phyloP scores from a whole-genome alignment of 2,113 vertebrate species.

The Sylvietta virens region DNA sequence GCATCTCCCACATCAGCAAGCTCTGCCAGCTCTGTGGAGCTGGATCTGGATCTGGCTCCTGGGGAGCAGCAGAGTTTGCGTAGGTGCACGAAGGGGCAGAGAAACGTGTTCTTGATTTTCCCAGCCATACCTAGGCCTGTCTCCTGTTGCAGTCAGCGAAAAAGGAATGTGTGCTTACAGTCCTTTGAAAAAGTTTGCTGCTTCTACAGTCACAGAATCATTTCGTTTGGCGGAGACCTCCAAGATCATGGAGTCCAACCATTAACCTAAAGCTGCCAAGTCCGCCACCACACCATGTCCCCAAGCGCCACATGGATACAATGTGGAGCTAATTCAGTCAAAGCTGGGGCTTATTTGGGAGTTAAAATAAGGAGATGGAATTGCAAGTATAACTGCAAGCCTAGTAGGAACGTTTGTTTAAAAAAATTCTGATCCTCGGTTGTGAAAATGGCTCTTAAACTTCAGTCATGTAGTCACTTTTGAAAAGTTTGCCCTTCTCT shows the following conservation, averaged over 20 bases:
- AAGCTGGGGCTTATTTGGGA: not conserved
- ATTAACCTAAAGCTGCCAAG: not conserved
- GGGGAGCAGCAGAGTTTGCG: not conserved
- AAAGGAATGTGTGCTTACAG: not conserved
- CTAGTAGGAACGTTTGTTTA: not conserved
- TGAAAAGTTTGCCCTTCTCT: not conserved
- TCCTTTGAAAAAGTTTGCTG: not conserved
- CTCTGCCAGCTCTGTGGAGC: not conserved
- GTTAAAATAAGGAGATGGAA: not conserved
- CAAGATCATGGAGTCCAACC: not conserved
- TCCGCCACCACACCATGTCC: not conserved
- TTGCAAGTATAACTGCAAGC: not conserved
- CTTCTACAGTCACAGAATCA: not conserved
- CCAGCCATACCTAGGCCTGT: not conserved
- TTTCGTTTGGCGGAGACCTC: not conserved
- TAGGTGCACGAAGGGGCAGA: fast-evolving
- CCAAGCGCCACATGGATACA: not conserved
- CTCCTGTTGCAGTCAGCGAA: not conserved
- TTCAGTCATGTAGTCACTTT: not conserved
- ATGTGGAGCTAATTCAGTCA: not conserved
- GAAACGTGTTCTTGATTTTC: not conserved
- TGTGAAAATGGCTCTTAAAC: not conserved
- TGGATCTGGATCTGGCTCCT: not conserved
- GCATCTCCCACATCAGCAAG: not conserved
- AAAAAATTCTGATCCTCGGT: not conserved